Evolutionary conservation across 2,797 vertebrate genomes (phyloP).

Genomic region (Dicrostonyx torquatus): DNA sequence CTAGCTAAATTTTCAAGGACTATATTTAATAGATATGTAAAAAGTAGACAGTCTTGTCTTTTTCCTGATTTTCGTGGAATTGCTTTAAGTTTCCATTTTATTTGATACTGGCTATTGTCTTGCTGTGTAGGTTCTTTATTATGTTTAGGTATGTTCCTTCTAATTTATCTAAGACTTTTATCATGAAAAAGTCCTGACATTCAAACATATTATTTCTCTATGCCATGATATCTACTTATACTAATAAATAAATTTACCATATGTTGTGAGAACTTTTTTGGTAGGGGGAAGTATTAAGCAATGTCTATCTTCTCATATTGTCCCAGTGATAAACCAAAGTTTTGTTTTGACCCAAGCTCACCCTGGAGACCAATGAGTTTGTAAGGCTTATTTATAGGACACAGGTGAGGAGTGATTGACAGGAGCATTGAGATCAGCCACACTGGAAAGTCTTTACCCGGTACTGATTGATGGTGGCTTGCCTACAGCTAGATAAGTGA

Average conservation of each 20-base stretch:
- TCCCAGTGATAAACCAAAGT: neutral
- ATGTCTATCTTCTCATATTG: neutral
- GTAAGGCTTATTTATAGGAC: neutral
- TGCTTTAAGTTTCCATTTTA: too few species aligned
- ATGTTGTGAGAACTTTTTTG: neutral
- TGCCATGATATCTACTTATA: neutral
- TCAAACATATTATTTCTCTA: neutral
- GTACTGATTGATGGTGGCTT: neutral
- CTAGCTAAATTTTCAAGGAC: too few species aligned
- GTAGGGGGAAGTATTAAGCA: neutral
- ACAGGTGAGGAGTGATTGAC: too few species aligned
- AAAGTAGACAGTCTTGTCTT: too few species aligned
- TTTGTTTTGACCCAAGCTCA: neutral
- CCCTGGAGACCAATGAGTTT: neutral
- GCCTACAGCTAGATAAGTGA: neutral
- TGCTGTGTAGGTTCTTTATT: too few species aligned
- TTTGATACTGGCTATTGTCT: too few species aligned
- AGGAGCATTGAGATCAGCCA: neutral
- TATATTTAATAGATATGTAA: too few species aligned
- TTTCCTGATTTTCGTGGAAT: too few species aligned
- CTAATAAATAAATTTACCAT: neutral
- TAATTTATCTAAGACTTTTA: too few species aligned
- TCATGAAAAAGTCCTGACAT: neutral
- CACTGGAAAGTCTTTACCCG: neutral
- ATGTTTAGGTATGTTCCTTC: too few species aligned